Percentiles rank a stretch among this genome's conserved stretches.
These are phyloP conservation scores for Sitodiplosis mosellana DNA, from an alignment of 1,140 invertebrate species.

Conservation along the genomic window DNA sequence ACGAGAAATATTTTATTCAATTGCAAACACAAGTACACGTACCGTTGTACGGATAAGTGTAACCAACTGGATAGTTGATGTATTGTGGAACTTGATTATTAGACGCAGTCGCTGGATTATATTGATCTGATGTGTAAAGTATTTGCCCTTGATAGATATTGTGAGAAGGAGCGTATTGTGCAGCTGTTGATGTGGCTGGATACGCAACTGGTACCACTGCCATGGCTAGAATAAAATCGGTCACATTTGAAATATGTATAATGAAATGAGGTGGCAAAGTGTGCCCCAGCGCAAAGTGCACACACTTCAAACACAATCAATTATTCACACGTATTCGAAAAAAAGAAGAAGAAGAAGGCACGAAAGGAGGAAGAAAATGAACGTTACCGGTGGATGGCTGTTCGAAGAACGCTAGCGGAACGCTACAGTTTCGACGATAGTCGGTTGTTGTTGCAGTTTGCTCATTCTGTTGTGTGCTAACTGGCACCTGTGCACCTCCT, in stretches of 20 bases:
- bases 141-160: conserved; percentile 19
- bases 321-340: too few species aligned
- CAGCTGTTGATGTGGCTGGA: conserved; percentile 16
- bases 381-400: conserved; percentile 11
- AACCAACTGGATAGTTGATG: conserved; percentile 21
- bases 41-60: conserved; percentile 21
- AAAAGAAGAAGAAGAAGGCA: too few species aligned
- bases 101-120: conserved; percentile 7
- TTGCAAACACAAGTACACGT: too few species aligned
- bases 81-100: conserved; percentile 19
- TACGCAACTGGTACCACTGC: conserved; percentile 14
- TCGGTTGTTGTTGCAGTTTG: too few species aligned
- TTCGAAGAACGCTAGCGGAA: conserved; percentile 14
- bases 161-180: too few species aligned
- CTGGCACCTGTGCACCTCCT: neutral
- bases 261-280: too few species aligned
- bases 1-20: too few species aligned
- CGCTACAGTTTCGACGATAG: conserved; percentile 6
- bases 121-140: conserved; percentile 22
- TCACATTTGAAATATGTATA: conserved; percentile 14
- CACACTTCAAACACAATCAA: too few species aligned
- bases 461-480: too few species aligned
- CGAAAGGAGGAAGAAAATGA: too few species aligned
- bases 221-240: conserved; percentile 9
- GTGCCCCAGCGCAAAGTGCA: too few species aligned